Evolutionary conservation across 2,888 invertebrate genomes (phyloP).

Genomic region (Lathronympha strigana): DNA sequence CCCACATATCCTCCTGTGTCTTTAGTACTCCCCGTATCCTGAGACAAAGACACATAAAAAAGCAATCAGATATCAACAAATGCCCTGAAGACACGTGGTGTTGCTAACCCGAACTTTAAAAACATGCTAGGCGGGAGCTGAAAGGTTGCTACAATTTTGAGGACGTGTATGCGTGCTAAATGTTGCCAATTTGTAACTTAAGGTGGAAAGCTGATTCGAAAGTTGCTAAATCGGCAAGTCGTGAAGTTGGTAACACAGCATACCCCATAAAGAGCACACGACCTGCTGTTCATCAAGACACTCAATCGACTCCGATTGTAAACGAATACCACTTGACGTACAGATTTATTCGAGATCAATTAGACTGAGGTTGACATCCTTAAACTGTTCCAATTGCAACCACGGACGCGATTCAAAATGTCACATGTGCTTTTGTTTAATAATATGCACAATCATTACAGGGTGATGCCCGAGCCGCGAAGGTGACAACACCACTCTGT

Average conservation of each 20-base stretch:
- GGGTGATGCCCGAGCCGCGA: too few species aligned
- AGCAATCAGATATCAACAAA: not conserved
- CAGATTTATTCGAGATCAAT: constrained; percentile 67
- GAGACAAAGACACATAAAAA: constrained; percentile 5
- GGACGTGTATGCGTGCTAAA: not conserved
- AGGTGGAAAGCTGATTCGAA: not conserved
- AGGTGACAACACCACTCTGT: too few species aligned
- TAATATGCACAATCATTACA: too few species aligned
- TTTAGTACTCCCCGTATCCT: constrained; percentile 1
- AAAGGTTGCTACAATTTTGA: not conserved
- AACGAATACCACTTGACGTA: constrained; percentile 47
- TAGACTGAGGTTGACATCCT: constrained; percentile 56
- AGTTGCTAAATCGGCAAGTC: not conserved
- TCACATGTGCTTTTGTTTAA: not conserved
- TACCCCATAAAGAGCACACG: constrained; percentile 6
- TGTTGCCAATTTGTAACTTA: not conserved
- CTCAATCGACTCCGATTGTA: constrained; percentile 52
- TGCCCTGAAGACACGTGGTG: not conserved
- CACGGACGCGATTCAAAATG: constrained; percentile 41
- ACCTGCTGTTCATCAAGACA: constrained; percentile 38
- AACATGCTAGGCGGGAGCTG: not conserved
- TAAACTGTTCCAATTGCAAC: constrained; percentile 57
- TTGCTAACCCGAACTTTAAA: not conserved
- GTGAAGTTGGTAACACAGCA: not conserved
- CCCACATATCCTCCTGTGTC: too few species aligned